A percentile compares a stretch with the other conserved stretches of the same genome.
Evolutionary conservation across 2,797 vertebrate genomes (phyloP).

Genomic region (Gymnopithys bicolor): DNA sequence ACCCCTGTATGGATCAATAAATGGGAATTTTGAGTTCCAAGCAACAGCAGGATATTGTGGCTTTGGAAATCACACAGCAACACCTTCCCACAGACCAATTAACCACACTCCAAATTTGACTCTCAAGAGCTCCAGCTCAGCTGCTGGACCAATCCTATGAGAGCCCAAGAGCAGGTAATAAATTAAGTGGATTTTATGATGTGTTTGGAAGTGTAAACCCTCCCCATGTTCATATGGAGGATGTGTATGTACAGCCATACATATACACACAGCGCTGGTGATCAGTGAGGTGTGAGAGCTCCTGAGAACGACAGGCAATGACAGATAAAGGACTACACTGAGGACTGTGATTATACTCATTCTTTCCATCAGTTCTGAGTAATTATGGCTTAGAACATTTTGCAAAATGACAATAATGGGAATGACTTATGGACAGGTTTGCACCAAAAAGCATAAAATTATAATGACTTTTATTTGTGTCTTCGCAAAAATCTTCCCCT

Average conservation of each 20-base stretch:
- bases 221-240: not conserved
- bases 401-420: slow-evolving; percentile 67
- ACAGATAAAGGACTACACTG: not conserved
- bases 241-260: not conserved
- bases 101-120: not conserved
- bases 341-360: not conserved
- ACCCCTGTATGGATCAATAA: not conserved
- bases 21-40: rapidly evolving
- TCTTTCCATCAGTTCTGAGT: not conserved
- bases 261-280: not conserved
- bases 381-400: not conserved
- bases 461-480: slow-evolving; percentile 20
- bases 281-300: not conserved
- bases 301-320: not conserved
- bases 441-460: not conserved
- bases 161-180: not conserved
- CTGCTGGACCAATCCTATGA: not conserved
- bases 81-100: not conserved
- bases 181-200: not conserved
- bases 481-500: not conserved
- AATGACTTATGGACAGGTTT: slow-evolving; percentile 64
- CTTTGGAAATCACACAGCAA: not conserved
- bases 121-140: not conserved
- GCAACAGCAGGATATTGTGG: not conserved
- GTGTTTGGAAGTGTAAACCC: not conserved